Base-by-base conservation (phyloP, 2,888 invertebrate genomes). In the Lithophane ornitopus region DNA sequence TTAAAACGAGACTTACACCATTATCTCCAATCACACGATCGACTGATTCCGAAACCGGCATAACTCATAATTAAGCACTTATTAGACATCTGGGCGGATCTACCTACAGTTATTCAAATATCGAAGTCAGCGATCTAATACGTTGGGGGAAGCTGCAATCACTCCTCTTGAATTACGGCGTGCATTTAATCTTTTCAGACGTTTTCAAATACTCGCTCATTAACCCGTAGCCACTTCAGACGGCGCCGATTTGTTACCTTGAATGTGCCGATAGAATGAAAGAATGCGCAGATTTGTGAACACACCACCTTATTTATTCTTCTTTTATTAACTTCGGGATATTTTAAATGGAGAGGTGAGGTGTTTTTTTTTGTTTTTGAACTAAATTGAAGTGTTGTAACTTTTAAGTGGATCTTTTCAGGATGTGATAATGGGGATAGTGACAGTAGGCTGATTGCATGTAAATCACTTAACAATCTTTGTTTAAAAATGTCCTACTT, bases 171-270 rank as follows among this genome's bases (percentile, higher is more conserved):
- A 95, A 91, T 93, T 94, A 95, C 91, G 93, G 89, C 89, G 88
- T 91, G 92, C 95, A 93, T 95, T 96, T 94, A 95, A 95, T 95
- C 95, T 94, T 94, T 94, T 92, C 92, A 94, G 94, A 92, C 94
- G 89, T 92, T 94, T 92, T 94, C 93, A 94, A 95, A 95, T 94
- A 95, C 92, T 93, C 90, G 90, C 94, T 96, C 95, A 96, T 96
- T 96, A 96, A 94, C 94, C 94, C 93, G 93, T 95, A 94, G 94
- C 93, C 94, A 94, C 94, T 94, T 93, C 93, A 93, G 94, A 93
- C 94, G 93, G 94, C 93, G 91, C 86, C 94, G 92, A 96, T 95
- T 96, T 95, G 95, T 96, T 93, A 94, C 93, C 91, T 92, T 89
- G 91, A 93, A 94, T 93, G 93, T 89, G 94, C 88, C 91, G 93